Conservation (phyloP, 92 coral and sea anemone species). For the Actinostola sp. region DNA sequence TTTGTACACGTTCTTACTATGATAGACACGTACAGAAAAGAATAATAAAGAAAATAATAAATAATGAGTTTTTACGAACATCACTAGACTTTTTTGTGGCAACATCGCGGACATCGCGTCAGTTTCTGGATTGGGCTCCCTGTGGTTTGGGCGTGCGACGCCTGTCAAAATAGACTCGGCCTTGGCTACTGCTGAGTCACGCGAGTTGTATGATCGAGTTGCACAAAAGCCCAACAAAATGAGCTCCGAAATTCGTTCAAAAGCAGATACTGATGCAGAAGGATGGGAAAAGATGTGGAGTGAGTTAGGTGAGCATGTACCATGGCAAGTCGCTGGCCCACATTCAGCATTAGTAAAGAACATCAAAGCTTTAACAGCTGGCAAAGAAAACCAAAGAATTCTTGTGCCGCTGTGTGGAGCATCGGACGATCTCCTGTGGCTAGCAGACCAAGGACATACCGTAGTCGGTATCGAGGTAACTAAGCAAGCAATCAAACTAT, state of each 20-base stretch:
- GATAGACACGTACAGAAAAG: too few species aligned
- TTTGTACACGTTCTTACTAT: too few species aligned
- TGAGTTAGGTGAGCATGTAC: slow-evolving; percentile 17
- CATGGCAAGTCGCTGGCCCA: slow-evolving; percentile 34
- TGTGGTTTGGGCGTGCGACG: background rate
- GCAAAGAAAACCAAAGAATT: slow-evolving; percentile 38
- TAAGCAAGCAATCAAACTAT: slow-evolving; percentile 38
- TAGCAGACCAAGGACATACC: slow-evolving; percentile 64
- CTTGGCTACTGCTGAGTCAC: too few species aligned
- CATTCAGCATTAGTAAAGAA: slow-evolving; percentile 40
- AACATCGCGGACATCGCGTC: background rate
- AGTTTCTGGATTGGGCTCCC: slow-evolving; percentile 2
- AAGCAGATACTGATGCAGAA: background rate
- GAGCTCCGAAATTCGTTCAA: background rate
- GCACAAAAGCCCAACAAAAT: background rate
- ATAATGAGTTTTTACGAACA: too few species aligned
- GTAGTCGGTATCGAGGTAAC: slow-evolving; percentile 55
- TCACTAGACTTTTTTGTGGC: too few species aligned
- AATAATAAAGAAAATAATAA: too few species aligned
- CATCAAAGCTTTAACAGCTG: slow-evolving; percentile 35
- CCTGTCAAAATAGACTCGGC: too few species aligned
- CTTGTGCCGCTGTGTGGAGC: slow-evolving; percentile 67
- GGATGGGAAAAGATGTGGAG: slow-evolving; percentile 19
- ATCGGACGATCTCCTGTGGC: slow-evolving; percentile 54
- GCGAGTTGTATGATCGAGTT: too few species aligned